Evolutionary conservation across 2,113 vertebrate species (phyloP), one percentile per base, ranked within the genome.

Genomic region (Dolichotis patagonum): DNA sequence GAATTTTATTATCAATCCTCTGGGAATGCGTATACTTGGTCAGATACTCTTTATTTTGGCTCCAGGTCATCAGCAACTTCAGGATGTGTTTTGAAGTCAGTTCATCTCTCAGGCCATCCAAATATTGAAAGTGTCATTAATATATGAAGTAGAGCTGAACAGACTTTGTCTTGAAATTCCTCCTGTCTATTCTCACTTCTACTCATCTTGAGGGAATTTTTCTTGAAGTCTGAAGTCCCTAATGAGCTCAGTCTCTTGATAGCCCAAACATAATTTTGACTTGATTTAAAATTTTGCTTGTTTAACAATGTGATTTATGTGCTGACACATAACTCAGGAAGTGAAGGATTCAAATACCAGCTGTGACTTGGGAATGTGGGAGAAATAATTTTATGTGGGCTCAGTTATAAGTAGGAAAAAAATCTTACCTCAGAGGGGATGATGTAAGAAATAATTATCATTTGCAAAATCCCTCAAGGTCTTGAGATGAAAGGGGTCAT

Each of bases 351-450:
- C 85, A 92, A 65, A 91, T 49, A 87, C 32, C 78, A 62, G n/a
- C 24, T 19, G 26, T 95, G 88, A 96, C 78, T 91, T 85, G 91
- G 86, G 62, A 81, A 43, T 85, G 41, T 60, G 69, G 58, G 77
- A 97, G 63, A 93, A 96, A 94, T 91, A 60, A 94, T 95, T 96
- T 95, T 92, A 65, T 82, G 49, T 71, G 83, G 71, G 26, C 85
- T 97, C 54, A 63, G n/a, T 88, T 92, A 92, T 86, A 91, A 96
- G 88, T 91, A 82, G 88, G 20, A 92, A 85, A 92, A 88, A 85
- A 97, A 94, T 95, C 96, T 97, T 88, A 97, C 85, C 94, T 97
- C 97, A 98, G 95, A 94, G 60, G 32, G 38, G 46, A 97, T 98
- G 97, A 97, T 94, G 95, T 95, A 97, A 98, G 95, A 96, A 88